Conservation (phyloP, 2,888 invertebrate species). For the Sthenelais limicola region DNA sequence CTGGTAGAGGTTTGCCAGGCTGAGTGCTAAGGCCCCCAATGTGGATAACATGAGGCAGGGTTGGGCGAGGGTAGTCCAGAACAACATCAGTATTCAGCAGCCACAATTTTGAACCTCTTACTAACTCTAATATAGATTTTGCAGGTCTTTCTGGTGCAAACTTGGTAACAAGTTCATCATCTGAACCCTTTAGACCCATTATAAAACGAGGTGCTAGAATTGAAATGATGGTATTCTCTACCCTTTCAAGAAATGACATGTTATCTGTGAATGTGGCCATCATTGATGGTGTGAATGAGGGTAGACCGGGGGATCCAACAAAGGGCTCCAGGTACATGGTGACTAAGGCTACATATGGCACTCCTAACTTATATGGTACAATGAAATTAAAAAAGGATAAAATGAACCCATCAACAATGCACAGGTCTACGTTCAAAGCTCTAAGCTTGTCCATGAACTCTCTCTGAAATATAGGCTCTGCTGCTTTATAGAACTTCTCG, state of each 20-base stretch:
- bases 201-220: not conserved
- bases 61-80: slow-evolving; percentile 45
- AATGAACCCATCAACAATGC: slow-evolving; percentile 43
- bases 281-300: slow-evolving; percentile 44
- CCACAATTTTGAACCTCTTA: slow-evolving; percentile 39
- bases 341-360: slow-evolving; percentile 43
- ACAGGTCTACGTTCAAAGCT: slow-evolving; percentile 32
- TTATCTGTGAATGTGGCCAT: slow-evolving; percentile 22
- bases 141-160: slow-evolving; percentile 42
- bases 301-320: slow-evolving; percentile 41
- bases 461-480: not conserved
- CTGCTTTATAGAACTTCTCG: not conserved
- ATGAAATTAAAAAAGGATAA: slow-evolving; percentile 32
- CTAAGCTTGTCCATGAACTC: not conserved
- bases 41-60: slow-evolving; percentile 44
- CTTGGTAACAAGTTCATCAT: slow-evolving; percentile 18
- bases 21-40: slow-evolving; percentile 43
- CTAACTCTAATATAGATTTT: slow-evolving; percentile 3
- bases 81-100: slow-evolving; percentile 43
- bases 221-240: not conserved
- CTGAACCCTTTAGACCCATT: too few relatives aligned
- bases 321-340: slow-evolving; percentile 45
- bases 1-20: slow-evolving; percentile 40
- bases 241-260: slow-evolving; percentile 42
- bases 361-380: slow-evolving; percentile 39